Evolutionary conservation across 1,140 invertebrate species (phyloP).

Genomic region (Halictus rubicundus): DNA sequence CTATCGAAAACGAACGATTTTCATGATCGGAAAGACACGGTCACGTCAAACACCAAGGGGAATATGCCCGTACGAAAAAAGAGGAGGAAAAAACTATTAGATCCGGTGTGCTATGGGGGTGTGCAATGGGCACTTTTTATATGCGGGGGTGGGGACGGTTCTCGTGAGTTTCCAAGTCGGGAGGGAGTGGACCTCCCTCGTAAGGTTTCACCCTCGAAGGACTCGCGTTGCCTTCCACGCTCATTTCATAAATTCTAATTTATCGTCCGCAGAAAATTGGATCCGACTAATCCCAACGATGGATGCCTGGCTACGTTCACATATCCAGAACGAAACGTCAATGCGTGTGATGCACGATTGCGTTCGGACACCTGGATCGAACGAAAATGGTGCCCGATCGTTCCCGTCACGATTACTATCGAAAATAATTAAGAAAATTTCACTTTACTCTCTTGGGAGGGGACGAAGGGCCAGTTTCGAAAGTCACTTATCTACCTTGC

Average conservation of each 20-base stretch:
- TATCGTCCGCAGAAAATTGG: slow-evolving; percentile 69
- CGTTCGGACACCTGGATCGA: slow-evolving; percentile 33
- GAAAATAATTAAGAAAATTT: not conserved
- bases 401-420: slow-evolving; percentile 36
- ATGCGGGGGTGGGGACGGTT: slow-evolving; percentile 37
- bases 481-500: not conserved
- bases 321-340: slow-evolving; percentile 39
- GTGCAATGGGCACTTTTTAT: slow-evolving; percentile 28
- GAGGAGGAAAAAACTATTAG: slow-evolving; percentile 70
- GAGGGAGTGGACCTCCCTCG: slow-evolving; percentile 45
- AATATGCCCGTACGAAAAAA: slow-evolving; percentile 63
- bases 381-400: slow-evolving; percentile 9
- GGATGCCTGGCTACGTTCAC: slow-evolving; percentile 57
- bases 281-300: slow-evolving; percentile 62
- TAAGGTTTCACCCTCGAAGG: slow-evolving; percentile 59
- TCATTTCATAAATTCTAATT: slow-evolving; percentile 71
- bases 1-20: slow-evolving; percentile 49
- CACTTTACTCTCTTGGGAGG: not conserved
- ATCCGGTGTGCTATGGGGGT: slow-evolving; percentile 62
- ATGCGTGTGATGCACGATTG: slow-evolving; percentile 47
- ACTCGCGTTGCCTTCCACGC: slow-evolving; percentile 58
- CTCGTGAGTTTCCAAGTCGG: slow-evolving; percentile 33
- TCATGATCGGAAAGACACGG: slow-evolving; percentile 68
- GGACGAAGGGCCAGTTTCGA: not conserved
- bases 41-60: slow-evolving; percentile 52